A percentile compares a stretch with the other conserved stretches of the same genome.
Evolutionary conservation across 1,140 invertebrate genomes (phyloP).

Genomic region (Drosophila pruinosa): DNA sequence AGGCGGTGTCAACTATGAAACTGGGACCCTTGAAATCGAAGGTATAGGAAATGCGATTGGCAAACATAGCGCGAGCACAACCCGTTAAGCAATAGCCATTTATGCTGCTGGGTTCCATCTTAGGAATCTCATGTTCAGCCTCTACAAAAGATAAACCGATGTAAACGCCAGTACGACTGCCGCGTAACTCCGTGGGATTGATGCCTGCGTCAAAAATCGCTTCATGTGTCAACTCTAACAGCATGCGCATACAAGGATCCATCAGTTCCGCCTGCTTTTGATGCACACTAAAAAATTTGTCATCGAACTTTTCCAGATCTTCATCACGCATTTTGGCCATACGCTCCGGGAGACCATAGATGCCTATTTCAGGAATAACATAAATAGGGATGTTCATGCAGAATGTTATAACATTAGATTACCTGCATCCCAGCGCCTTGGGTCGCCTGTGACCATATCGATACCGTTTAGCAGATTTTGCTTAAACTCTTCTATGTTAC

Average conservation of each 20-base stretch:
- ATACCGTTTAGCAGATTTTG: conserved; percentile 92
- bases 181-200: conserved; percentile 90
- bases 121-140: conserved; percentile 91
- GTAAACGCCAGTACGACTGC: conserved; percentile 94
- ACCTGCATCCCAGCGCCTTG: conserved; percentile 89
- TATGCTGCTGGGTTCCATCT: conserved; percentile 88
- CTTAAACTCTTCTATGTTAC: conserved; percentile 94
- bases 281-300: conserved; percentile 96
- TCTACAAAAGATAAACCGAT: conserved; percentile 94
- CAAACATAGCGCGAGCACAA: conserved; percentile 97
- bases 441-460: conserved; percentile 95
- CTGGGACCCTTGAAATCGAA: conserved; percentile 97
- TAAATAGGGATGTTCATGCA: neutral
- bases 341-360: conserved; percentile 92
- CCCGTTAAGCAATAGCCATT: conserved; percentile 97
- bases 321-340: conserved; percentile 97
- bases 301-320: conserved; percentile 93
- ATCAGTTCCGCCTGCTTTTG: conserved; percentile 96
- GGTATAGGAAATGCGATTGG: conserved; percentile 97
- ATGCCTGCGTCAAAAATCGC: conserved; percentile 96
- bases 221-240: conserved; percentile 97
- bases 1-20: conserved; percentile 97
- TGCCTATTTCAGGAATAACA: conserved; percentile 53
- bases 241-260: conserved; percentile 96
- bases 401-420: neutral